phyloP scores from a whole-genome alignment of 2,797 vertebrate genomes.

The Neosilurus mollespiculum region DNA sequence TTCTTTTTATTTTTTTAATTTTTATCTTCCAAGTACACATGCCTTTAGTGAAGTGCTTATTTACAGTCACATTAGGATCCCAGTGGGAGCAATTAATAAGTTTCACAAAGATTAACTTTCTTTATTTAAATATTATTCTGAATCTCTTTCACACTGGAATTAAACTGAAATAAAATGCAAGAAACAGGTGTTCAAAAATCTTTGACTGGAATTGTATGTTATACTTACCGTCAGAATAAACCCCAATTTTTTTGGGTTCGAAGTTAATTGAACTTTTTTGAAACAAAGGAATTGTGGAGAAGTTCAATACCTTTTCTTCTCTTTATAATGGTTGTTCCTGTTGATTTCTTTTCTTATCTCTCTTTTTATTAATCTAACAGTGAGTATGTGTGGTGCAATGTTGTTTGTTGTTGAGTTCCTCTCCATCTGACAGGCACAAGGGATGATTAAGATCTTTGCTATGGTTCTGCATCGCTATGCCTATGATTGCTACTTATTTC shows the following conservation, averaged over 20 bases:
- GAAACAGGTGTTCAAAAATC: too few species aligned
- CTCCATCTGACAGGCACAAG: too few species aligned
- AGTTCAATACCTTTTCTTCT: not conserved
- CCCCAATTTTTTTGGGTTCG: too few species aligned
- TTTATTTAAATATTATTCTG: not conserved
- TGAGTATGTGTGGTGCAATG: not conserved
- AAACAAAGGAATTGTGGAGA: not conserved
- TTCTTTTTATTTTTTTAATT: not conserved
- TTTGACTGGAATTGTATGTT: too few species aligned
- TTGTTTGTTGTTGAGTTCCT: too few species aligned
- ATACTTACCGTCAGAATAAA: too few species aligned
- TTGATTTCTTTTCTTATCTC: not conserved
- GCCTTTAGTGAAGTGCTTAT: not conserved
- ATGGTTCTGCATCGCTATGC: not conserved
- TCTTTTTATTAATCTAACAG: not conserved
- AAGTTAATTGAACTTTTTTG: too few species aligned
- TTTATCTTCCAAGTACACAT: not conserved
- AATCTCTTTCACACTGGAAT: not conserved
- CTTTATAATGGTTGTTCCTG: not conserved
- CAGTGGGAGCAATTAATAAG: not conserved
- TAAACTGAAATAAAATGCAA: too few species aligned
- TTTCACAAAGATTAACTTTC: not conserved
- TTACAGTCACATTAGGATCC: not conserved
- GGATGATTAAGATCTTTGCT: not conserved
- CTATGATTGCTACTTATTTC: not conserved